Conservation (phyloP, 2,888 invertebrate genomes). For the Danaus chrysippus region DNA sequence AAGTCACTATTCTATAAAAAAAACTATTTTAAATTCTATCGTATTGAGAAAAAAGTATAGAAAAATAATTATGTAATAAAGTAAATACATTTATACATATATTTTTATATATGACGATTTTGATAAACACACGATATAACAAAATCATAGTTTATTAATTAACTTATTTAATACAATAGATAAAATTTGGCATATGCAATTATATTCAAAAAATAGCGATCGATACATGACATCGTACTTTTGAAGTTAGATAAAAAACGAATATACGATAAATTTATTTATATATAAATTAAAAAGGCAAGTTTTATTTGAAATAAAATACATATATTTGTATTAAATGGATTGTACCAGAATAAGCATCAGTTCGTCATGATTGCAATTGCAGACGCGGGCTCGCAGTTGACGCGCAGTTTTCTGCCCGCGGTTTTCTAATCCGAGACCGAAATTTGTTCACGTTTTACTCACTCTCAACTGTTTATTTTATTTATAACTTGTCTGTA, state of each 20-base stretch:
- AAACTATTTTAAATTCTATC: not conserved
- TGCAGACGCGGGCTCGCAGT: slow-evolving; percentile 34
- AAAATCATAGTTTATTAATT: too few species aligned
- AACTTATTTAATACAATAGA: too few species aligned
- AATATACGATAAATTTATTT: too few species aligned
- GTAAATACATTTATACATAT: not conserved
- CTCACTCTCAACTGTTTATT: slow-evolving; percentile 30
- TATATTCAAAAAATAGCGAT: too few species aligned
- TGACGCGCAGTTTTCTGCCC: slow-evolving; percentile 54
- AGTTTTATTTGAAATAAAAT: too few species aligned
- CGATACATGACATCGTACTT: too few species aligned
- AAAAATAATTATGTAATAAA: not conserved
- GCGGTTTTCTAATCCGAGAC: slow-evolving; percentile 66
- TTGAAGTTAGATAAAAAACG: too few species aligned
- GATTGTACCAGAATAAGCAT: slow-evolving; percentile 30
- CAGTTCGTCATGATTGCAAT: slow-evolving; percentile 28
- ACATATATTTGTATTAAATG: too few species aligned
- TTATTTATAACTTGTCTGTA: slow-evolving; percentile 29
- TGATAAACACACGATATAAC: too few species aligned
- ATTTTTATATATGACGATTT: too few species aligned
- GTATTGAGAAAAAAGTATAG: not conserved
- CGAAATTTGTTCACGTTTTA: slow-evolving; percentile 52
- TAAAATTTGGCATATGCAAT: too few species aligned
- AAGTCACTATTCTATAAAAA: slow-evolving; percentile 34
- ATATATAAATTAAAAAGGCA: too few species aligned